A percentile compares a stretch with the other conserved stretches of the same genome.
Evolutionary conservation across 2,888 invertebrate genomes (phyloP).

Genomic region (Tricholauxania praeusta): DNA sequence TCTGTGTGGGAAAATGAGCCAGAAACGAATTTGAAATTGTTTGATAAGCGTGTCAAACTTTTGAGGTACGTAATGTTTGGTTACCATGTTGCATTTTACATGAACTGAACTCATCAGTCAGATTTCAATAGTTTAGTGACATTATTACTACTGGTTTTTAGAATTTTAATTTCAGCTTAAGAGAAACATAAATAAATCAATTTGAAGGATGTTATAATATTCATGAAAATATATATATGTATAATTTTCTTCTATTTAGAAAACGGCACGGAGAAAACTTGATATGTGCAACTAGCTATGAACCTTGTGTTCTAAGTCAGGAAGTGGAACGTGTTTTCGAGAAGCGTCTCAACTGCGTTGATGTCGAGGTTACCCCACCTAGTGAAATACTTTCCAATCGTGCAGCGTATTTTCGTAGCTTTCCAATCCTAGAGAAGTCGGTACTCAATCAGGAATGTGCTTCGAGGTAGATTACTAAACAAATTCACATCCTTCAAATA

Average conservation of each 20-base stretch:
- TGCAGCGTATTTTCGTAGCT: constrained; percentile 81
- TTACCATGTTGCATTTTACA: background rate
- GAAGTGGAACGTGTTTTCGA: constrained; percentile 76
- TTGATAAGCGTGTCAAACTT: constrained; percentile 84
- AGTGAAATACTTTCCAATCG: constrained; percentile 82
- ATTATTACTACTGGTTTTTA: too few relatives aligned
- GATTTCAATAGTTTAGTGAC: too few relatives aligned
- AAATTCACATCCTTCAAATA: constrained; percentile 31
- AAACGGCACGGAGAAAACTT: constrained; percentile 79
- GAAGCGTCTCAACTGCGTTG: constrained; percentile 77
- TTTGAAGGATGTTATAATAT: too few relatives aligned
- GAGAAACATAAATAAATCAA: too few relatives aligned
- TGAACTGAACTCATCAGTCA: background rate
- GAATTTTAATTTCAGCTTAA: too few relatives aligned
- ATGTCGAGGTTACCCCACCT: constrained; percentile 86
- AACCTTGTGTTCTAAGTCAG: constrained; percentile 76
- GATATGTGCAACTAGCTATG: constrained; percentile 80
- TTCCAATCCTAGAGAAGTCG: constrained; percentile 85
- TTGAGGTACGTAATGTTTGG: constrained; percentile 72
- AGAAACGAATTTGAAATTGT: constrained; percentile 82
- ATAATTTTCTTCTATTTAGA: constrained; percentile 57
- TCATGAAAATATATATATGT: background rate
- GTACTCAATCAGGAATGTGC: constrained; percentile 81
- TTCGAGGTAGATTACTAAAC: constrained; percentile 70
- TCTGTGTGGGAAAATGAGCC: constrained; percentile 81